phyloP scores from a whole-genome alignment of 2,113 vertebrate species.

The Prionailurus viverrinus region DNA sequence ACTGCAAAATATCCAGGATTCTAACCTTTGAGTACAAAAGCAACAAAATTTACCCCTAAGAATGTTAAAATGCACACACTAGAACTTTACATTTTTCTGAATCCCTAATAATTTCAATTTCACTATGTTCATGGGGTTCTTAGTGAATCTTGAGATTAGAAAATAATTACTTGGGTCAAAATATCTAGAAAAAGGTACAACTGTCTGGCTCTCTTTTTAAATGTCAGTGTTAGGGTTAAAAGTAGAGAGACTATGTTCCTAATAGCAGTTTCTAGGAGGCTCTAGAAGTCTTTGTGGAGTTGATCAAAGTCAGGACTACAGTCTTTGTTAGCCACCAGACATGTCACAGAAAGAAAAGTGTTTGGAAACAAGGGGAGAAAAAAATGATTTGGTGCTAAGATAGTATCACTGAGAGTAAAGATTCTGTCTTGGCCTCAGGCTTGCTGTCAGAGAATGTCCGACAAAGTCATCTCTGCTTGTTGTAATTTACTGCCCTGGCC shows the following conservation, averaged over 20 bases:
- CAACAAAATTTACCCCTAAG: not conserved
- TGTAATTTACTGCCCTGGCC: not conserved
- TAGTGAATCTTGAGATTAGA: not conserved
- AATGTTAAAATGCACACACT: not conserved
- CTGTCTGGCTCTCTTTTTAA: not conserved
- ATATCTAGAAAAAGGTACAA: not conserved
- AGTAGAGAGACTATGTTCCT: not conserved
- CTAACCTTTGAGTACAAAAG: not conserved
- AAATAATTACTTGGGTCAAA: not conserved
- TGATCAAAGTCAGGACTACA: not conserved
- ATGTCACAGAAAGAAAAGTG: not conserved
- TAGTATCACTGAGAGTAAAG: not conserved
- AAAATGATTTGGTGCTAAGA: not conserved
- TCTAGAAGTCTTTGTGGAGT: not conserved
- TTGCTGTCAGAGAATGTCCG: not conserved
- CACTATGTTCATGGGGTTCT: not conserved
- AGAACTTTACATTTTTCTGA: conserved; percentile 21
- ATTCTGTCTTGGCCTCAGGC: not conserved
- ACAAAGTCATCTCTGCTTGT: not conserved
- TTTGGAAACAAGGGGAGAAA: not conserved
- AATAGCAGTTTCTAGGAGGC: not conserved
- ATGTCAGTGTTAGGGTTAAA: not conserved
- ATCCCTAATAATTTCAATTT: conserved; percentile 50
- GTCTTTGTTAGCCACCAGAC: not conserved
- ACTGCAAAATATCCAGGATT: not conserved